phyloP scores from a whole-genome alignment of 2,113 vertebrate genomes.

The Onychostoma macrolepis region DNA sequence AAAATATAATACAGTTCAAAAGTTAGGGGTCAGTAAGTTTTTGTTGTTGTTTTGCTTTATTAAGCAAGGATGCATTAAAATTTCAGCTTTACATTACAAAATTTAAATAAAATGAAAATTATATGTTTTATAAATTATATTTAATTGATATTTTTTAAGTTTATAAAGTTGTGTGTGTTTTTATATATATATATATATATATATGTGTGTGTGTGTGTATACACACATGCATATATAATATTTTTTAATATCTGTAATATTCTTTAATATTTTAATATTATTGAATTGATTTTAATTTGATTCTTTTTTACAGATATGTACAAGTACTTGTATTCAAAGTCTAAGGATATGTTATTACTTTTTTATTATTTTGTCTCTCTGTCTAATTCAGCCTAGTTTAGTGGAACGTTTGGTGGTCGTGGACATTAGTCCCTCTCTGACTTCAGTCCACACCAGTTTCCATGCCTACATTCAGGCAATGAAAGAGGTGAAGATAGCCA shows the following conservation, averaged over 20 bases:
- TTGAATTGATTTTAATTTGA: too few relatives aligned
- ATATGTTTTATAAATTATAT: too few relatives aligned
- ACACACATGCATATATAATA: too few relatives aligned
- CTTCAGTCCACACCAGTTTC: slow-evolving; percentile 69
- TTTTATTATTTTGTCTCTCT: not conserved
- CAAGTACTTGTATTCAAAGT: not conserved
- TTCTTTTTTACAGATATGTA: not conserved
- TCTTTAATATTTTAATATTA: not conserved
- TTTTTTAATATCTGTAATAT: too few relatives aligned
- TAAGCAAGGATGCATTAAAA: not conserved
- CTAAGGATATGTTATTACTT: not conserved
- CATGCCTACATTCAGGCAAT: slow-evolving; percentile 83
- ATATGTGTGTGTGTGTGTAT: too few relatives aligned
- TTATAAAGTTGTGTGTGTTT: too few relatives aligned
- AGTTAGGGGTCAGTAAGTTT: not conserved
- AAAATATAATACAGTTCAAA: not conserved
- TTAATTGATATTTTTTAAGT: too few relatives aligned
- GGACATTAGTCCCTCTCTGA: slow-evolving; percentile 84
- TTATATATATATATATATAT: too few relatives aligned
- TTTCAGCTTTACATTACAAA: not conserved
- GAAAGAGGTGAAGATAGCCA: slow-evolving; percentile 80
- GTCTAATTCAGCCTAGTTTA: slow-evolving; percentile 79
- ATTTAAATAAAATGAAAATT: not conserved
- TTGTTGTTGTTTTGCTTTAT: not conserved
- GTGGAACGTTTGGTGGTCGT: slow-evolving; percentile 89